These are phyloP conservation scores for Muscicapa striata DNA, from an alignment of 2,797 vertebrate genomes.

Conservation along the genomic window DNA sequence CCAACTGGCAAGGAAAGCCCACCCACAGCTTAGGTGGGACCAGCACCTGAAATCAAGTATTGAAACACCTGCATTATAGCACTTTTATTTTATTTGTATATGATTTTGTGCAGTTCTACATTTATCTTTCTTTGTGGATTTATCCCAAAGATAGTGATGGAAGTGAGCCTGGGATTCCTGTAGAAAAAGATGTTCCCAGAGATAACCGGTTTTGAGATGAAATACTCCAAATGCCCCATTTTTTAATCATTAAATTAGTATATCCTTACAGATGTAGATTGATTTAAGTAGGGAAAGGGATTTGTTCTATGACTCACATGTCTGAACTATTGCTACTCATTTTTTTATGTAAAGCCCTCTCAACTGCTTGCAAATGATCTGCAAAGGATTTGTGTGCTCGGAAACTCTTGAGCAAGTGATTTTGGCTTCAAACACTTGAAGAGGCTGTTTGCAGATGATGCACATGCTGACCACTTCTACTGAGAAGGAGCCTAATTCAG, in stretches of 20 bases:
- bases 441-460: background rate
- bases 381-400: background rate
- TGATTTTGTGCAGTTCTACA: fast-evolving
- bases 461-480: background rate
- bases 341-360: background rate
- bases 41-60: background rate
- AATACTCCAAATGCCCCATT: background rate
- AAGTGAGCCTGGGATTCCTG: background rate
- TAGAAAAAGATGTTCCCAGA: background rate
- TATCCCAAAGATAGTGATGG: background rate
- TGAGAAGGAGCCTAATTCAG: background rate
- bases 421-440: background rate
- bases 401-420: background rate
- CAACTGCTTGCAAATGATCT: background rate
- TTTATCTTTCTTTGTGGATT: background rate
- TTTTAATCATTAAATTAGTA: background rate
- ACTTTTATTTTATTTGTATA: background rate
- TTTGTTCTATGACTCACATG: background rate
- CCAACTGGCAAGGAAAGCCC: background rate
- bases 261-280: background rate
- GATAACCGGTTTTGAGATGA: background rate
- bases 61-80: background rate
- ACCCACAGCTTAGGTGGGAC: background rate
- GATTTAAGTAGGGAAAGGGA: background rate
- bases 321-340: background rate